phyloP scores from a whole-genome alignment of 2,888 invertebrate species.

The Cactoblastis cactorum region DNA sequence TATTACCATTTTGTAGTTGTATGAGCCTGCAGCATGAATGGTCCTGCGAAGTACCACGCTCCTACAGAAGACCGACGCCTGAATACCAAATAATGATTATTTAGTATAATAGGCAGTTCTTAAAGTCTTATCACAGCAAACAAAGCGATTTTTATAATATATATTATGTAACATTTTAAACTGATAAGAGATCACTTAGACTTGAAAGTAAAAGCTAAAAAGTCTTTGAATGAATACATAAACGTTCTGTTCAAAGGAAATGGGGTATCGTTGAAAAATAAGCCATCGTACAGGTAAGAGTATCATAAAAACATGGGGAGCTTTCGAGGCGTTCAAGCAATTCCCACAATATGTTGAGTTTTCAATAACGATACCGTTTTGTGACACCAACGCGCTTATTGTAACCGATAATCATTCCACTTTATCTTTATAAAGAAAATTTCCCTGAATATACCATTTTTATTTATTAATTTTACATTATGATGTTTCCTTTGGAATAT shows the following conservation, averaged over 20 bases:
- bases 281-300: not conserved
- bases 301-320: not conserved
- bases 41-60: too few relatives aligned
- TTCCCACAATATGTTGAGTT: slow-evolving; percentile 7
- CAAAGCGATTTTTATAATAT: too few relatives aligned
- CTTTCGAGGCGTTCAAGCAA: not conserved
- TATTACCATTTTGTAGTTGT: too few relatives aligned
- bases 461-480: not conserved
- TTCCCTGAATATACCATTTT: not conserved
- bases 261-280: not conserved
- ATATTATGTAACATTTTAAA: too few relatives aligned
- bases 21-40: too few relatives aligned
- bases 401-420: not conserved
- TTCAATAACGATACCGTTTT: not conserved
- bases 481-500: not conserved
- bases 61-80: too few relatives aligned
- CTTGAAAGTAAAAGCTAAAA: not conserved
- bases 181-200: not conserved
- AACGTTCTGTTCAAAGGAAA: not conserved
- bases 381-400: not conserved
- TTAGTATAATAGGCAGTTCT: too few relatives aligned
- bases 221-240: not conserved
- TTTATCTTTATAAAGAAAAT: not conserved
- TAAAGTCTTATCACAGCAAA: too few relatives aligned
- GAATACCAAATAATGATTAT: too few relatives aligned